Base-by-base conservation (phyloP, 2,888 invertebrate genomes). In the Mylabris sibirica region DNA sequence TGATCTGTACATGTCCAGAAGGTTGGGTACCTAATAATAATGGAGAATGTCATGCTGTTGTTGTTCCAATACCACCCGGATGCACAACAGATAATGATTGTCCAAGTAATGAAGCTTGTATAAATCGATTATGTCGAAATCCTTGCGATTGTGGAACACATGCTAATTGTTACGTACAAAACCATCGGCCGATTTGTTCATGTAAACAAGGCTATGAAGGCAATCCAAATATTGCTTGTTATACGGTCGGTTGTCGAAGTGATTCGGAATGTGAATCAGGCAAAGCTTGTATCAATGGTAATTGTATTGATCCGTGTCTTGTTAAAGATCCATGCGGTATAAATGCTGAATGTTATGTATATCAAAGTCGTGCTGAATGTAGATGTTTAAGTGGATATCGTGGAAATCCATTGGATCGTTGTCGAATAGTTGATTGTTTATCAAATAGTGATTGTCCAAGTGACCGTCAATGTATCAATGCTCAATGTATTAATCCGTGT, bases 121-220 rank as follows among this genome's bases (percentile, higher is more conserved):
- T 96, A 57, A 95, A 96, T 80, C 88, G 95, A 78, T 90, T 93
- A 75, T 97, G 97, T 80, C 89, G 93, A 75, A 93, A 94, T 78
- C 95, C 96, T 14, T 96, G 96, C 83, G 92, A 93, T 79, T 97
- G 96, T 81, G 96, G 96, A 64, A 89, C 89, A 49, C 92, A 96
- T 79, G 92, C 95, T 49, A 90, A 92, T 75, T 97, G 97, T 79
- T 89, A 90, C 73, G 91, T 96, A 6, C 90, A 90, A 71, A 91
- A 94, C 77, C 96, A 96, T 81, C 90, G 95, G 70, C 95, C 96
- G 1, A 90, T 93, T 44, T 97, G 97, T 83, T 93, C 94, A 3
- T 97, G 97, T 82, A 88, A 90, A 77, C 89, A 92, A 78, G 95
- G 95, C 38, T 94, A 88, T 80, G 93, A 94, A 80, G 97, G 97